phyloP scores from a whole-genome alignment of 2,888 invertebrate genomes.

The Nebria salina region DNA sequence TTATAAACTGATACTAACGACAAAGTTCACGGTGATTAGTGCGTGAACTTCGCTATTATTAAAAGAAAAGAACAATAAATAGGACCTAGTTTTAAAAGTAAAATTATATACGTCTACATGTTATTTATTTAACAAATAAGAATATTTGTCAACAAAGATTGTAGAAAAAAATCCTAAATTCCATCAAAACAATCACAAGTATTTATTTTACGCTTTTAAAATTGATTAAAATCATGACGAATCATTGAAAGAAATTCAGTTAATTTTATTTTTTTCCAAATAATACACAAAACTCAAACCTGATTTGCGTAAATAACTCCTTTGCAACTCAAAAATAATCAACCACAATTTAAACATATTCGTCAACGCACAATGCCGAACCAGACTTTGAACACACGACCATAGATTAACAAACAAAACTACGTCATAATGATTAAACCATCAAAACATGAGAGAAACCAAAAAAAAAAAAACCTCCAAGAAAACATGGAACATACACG shows the following conservation, averaged over 20 bases:
- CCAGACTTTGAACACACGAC: not conserved
- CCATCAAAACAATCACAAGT: too few species aligned
- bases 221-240: too few species aligned
- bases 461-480: not conserved
- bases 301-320: not conserved
- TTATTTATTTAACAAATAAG: too few species aligned
- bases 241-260: too few species aligned
- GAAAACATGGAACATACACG: not conserved
- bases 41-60: not conserved
- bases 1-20: not conserved
- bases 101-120: too few species aligned
- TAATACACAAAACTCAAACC: not conserved
- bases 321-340: not conserved
- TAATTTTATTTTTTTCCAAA: not conserved
- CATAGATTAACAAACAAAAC: not conserved
- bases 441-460: not conserved
- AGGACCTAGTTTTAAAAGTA: not conserved
- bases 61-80: not conserved
- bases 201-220: too few species aligned
- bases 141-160: too few species aligned
- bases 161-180: too few species aligned
- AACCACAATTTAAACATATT: not conserved
- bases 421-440: not conserved
- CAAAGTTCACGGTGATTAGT: not conserved
- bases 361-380: not conserved